phyloP scores from a whole-genome alignment of 2,113 vertebrate genomes.

The Marmota monax region DNA sequence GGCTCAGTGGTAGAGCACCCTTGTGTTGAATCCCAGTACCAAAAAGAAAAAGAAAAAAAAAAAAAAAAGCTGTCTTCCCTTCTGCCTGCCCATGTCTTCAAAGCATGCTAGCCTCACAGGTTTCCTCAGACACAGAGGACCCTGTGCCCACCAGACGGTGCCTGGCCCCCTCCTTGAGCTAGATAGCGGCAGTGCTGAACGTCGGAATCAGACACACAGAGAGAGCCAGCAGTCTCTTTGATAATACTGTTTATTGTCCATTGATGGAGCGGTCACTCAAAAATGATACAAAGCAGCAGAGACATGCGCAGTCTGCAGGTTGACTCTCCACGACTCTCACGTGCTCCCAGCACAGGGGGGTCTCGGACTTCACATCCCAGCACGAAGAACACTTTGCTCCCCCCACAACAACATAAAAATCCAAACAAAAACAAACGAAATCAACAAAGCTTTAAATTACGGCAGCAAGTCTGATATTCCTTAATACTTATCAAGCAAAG shows the following conservation, averaged over 20 bases:
- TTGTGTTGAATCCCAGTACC: no score
- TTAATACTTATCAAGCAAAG: constrained; percentile 88
- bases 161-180: neutral
- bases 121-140: neutral
- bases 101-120: neutral
- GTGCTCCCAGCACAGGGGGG: constrained; percentile 90
- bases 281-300: constrained; percentile 92
- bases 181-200: neutral
- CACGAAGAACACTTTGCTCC: constrained; percentile 80
- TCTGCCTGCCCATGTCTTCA: neutral
- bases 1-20: no score
- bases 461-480: constrained; percentile 85
- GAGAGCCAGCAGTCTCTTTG: constrained; percentile 85
- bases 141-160: neutral
- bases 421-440: constrained; percentile 71
- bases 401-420: constrained; percentile 35
- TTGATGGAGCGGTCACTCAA: constrained; percentile 87
- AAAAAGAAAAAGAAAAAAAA: no score
- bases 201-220: neutral
- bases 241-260: constrained; percentile 95
- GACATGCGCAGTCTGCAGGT: constrained; percentile 90
- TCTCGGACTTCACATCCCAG: constrained; percentile 86
- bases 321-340: constrained; percentile 84
- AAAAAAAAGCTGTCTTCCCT: neutral
- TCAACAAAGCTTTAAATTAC: constrained; percentile 90